Percentiles rank a stretch among this genome's conserved stretches.
phyloP scores from a whole-genome alignment of 2,888 invertebrate species.

The Eucriotettix oculatus region DNA sequence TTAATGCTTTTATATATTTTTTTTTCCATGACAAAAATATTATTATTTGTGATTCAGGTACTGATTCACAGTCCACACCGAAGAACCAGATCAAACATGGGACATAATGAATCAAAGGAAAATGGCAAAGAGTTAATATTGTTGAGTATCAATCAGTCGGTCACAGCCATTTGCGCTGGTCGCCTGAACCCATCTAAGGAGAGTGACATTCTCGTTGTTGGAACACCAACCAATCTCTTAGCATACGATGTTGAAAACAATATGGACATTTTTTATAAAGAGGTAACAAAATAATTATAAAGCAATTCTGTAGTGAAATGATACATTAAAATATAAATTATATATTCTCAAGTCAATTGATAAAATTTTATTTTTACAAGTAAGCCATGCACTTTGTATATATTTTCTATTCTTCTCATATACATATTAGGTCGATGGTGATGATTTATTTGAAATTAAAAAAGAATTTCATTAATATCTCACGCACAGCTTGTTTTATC shows the following conservation, averaged over 20 bases:
- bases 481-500: no score
- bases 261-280: slow-evolving; percentile 78
- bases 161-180: slow-evolving; percentile 62
- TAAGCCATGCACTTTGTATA: no score
- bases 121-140: slow-evolving; percentile 49
- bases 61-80: slow-evolving; percentile 72
- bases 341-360: no score
- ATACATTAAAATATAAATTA: no score
- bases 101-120: slow-evolving; percentile 44
- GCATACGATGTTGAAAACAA: slow-evolving; percentile 88
- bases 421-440: no score
- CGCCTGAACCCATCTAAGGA: slow-evolving; percentile 44
- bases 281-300: slow-evolving; percentile 32
- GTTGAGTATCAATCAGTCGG: slow-evolving; percentile 63
- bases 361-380: no score
- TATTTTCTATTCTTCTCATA: no score
- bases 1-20: not conserved
- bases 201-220: slow-evolving; percentile 66
- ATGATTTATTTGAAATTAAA: no score
- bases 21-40: not conserved
- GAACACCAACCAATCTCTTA: slow-evolving; percentile 53
- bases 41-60: slow-evolving; percentile 32
- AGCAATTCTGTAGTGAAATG: no score
- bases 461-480: no score
- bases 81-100: slow-evolving; percentile 34